A percentile compares a stretch with the other conserved stretches of the same genome.
Conservation (phyloP, 2,888 invertebrate species). For the Tipula vernalis region DNA sequence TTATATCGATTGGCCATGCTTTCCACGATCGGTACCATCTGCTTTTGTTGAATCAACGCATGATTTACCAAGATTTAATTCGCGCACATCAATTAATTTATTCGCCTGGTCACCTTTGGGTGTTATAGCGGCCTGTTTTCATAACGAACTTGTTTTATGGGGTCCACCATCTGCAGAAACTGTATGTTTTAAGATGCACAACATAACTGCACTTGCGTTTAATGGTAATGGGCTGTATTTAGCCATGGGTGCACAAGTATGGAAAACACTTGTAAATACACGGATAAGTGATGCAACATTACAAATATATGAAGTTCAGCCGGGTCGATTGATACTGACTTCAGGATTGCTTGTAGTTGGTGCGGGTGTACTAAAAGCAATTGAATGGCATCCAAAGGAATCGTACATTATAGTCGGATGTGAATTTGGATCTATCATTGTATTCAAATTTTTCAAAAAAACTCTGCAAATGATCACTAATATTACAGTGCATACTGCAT, state of each 20-base stretch:
- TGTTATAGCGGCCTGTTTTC: conserved; percentile 30
- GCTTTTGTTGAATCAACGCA: conserved; percentile 28
- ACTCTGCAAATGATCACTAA: neutral
- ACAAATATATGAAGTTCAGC: neutral
- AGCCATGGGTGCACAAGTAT: conserved; percentile 24
- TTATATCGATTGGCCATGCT: conserved; percentile 29
- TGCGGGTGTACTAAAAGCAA: conserved; percentile 18
- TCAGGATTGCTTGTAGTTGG: neutral
- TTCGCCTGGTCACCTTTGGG: conserved; percentile 30
- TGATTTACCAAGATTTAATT: conserved; percentile 25
- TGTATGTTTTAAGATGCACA: conserved; percentile 25
- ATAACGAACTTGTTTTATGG: conserved; percentile 30
- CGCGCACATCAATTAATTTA: neutral
- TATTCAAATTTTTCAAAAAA: conserved; percentile 18
- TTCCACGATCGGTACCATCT: conserved; percentile 25
- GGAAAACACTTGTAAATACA: conserved; percentile 6
- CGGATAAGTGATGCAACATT: neutral
- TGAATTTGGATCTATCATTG: conserved; percentile 22
- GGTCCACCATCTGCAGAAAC: conserved; percentile 24
- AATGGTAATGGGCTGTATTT: conserved; percentile 27
- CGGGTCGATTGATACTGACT: neutral
- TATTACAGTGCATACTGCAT: neutral
- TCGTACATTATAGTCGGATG: conserved; percentile 28
- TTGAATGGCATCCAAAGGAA: conserved; percentile 27
- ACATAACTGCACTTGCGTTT: conserved; percentile 24